Evolutionary conservation across 2,888 invertebrate genomes (phyloP), one percentile per base, ranked within the genome.

Genomic region (Drosophila atripex): DNA sequence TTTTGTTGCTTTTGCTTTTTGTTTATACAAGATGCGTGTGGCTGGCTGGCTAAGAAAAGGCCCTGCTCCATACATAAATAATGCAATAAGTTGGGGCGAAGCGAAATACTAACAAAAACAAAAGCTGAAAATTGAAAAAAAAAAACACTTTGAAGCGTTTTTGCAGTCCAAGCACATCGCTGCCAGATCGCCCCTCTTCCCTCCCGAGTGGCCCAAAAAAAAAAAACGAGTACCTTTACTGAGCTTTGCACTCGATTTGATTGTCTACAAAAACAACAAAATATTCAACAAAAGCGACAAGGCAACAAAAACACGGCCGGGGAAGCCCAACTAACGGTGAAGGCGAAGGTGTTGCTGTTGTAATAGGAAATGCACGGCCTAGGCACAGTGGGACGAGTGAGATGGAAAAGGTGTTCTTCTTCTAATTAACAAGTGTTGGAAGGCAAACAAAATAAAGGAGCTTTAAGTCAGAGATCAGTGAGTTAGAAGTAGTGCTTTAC

Each of bases 121-220:
- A 73, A 77, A 66, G 51, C 46, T 50, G 47, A 55, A 55, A 71
- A 53, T 21, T 39, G 43, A 49, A 66, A 76, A 78, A 70, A 77
- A 80, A 86, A 77, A 3, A 23, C 21, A 4, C 4, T 4, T 5
- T 23, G 82, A 73, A 68, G 78, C 75, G 82, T 86, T 79, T 86
- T 87, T 87, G 87, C 86, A 87, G 86, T 80, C 87, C 73, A 73
- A 77, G 76, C 87, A 80, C 77, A 77, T 73, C 45, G 68, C 41
- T 5, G n/a, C 7, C 6, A 11, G 16, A 12, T 35, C 75, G 55
- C 72, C 75, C 71, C 79, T 77, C 68, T 55, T 32, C 35, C 65
- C 65, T 43, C 23, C 32, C 43, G 21, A 43, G 49, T 38, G 28
- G 25, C 35, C 39, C 47, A 50, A 63, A 23, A 63, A 12, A 23